Conservation (phyloP, 92 coral and sea anemone species). For the Plumapathes pennacea region DNA sequence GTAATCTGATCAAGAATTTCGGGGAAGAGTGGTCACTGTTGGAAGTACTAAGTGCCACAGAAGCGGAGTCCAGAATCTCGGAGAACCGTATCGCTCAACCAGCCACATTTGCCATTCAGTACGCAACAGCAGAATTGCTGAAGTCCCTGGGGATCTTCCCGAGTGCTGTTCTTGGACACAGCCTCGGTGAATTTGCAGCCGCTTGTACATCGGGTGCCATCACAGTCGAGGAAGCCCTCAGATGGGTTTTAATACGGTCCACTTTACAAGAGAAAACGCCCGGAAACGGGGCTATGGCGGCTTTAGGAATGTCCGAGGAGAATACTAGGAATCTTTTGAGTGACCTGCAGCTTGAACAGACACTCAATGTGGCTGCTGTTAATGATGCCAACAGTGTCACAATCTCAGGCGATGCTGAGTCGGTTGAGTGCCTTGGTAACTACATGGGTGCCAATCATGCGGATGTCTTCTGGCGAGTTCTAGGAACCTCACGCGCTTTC, state of each 20-base stretch:
- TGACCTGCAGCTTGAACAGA: conserved; percentile 14
- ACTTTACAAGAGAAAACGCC: conserved; percentile 47
- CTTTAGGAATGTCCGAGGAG: conserved; percentile 49
- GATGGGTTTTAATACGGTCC: conserved; percentile 49
- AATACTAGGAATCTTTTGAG: conserved; percentile 21
- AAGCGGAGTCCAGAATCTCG: conserved; percentile 29
- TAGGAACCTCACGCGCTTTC: conserved; percentile 57
- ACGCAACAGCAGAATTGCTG: conserved; percentile 43
- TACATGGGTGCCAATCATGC: conserved; percentile 4
- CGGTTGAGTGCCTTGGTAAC: conserved; percentile 28
- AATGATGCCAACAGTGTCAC: conserved; percentile 62
- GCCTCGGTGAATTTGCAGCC: conserved; percentile 71
- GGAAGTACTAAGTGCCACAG: conserved; percentile 38
- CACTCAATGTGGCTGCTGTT: conserved; percentile 42
- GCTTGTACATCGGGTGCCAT: conserved; percentile 51
- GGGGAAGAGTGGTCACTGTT: conserved; percentile 45
- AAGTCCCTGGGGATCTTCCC: conserved; percentile 60
- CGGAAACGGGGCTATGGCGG: conserved; percentile 57
- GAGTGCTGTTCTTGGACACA: conserved; percentile 69
- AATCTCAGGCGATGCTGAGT: conserved; percentile 41
- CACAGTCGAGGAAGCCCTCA: conserved; percentile 31
- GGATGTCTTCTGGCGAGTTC: conserved; percentile 41
- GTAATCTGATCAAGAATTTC: conserved; percentile 16
- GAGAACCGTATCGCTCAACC: conserved; percentile 50
- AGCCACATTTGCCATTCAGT: conserved; percentile 65